These are phyloP conservation scores for Coendou prehensilis DNA, from an alignment of 2,797 vertebrate genomes.

Conservation along the genomic window DNA sequence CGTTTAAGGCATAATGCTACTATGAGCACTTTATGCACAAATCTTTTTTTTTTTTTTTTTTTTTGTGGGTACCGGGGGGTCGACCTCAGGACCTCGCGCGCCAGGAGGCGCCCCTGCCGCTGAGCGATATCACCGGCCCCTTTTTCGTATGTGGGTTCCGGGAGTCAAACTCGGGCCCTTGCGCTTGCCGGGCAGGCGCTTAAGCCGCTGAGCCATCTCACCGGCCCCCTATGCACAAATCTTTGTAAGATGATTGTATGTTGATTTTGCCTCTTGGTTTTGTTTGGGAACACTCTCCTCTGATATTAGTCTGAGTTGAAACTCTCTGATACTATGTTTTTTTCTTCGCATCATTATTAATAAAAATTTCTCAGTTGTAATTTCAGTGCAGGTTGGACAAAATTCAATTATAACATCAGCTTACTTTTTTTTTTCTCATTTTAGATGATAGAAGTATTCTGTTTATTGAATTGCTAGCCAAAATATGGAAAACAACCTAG, in stretches of 20 bases:
- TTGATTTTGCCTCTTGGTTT: background rate
- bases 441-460: background rate
- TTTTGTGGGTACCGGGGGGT: too few relatives aligned
- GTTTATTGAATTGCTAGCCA: background rate
- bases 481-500: slow-evolving; percentile 21
- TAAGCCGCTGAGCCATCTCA: too few relatives aligned
- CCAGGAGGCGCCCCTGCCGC: too few relatives aligned
- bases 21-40: background rate
- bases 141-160: too few relatives aligned
- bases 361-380: background rate
- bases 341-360: background rate
- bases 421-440: background rate
- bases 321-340: background rate
- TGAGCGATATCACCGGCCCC: too few relatives aligned
- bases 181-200: too few relatives aligned
- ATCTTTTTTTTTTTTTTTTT: too few relatives aligned
- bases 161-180: too few relatives aligned
- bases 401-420: background rate
- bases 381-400: background rate
- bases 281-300: background rate
- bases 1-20: background rate
- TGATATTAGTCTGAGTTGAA: background rate
- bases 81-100: too few relatives aligned
- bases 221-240: background rate
- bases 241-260: background rate